phyloP scores from a whole-genome alignment of 2,797 vertebrate species.

The Smutsia temminckii region DNA sequence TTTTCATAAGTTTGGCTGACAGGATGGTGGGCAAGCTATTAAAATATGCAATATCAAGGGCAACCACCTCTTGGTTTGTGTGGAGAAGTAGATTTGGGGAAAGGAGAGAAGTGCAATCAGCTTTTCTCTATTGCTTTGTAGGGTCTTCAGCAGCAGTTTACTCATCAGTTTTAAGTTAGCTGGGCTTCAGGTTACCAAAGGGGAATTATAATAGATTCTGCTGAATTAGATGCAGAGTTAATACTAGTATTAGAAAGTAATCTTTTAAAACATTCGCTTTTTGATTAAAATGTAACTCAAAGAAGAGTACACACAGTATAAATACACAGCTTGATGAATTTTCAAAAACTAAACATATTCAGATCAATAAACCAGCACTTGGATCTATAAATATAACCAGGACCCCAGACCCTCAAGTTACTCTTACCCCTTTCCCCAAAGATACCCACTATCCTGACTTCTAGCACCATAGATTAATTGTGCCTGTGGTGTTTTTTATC shows the following conservation, averaged over 20 bases:
- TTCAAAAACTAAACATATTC: background rate
- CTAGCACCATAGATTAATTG: background rate
- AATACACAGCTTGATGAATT: background rate
- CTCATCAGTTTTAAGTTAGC: background rate
- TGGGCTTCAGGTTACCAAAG: background rate
- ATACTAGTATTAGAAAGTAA: background rate
- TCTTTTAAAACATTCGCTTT: background rate
- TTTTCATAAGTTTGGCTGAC: conserved; percentile 3
- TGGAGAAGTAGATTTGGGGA: background rate
- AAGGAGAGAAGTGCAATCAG: background rate
- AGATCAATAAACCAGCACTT: background rate
- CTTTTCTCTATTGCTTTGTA: background rate
- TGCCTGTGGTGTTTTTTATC: background rate
- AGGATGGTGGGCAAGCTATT: background rate
- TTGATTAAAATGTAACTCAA: background rate
- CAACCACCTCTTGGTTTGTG: background rate
- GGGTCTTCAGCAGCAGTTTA: background rate
- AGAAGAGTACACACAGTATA: background rate
- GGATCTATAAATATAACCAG: background rate
- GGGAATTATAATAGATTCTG: background rate
- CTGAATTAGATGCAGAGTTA: background rate
- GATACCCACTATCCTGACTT: background rate
- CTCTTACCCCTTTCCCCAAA: background rate
- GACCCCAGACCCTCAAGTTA: too few relatives aligned
- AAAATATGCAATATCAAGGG: background rate